Conservation (phyloP, 2,797 vertebrate species). For the Loris lydekkerianus region DNA sequence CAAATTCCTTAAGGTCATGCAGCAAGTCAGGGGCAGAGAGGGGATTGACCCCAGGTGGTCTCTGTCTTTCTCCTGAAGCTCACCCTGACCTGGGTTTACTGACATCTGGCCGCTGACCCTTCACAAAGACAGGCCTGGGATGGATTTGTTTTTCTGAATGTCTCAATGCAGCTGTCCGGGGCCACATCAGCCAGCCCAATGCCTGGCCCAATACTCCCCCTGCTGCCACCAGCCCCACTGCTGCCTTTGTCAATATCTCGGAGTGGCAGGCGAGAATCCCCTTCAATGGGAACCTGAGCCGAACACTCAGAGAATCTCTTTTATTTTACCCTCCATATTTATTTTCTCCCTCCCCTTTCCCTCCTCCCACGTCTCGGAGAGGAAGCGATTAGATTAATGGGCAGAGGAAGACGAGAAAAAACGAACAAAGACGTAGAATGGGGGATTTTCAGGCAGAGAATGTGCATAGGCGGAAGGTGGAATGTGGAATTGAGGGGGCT, state of each 20-base stretch:
- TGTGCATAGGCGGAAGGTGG: background rate
- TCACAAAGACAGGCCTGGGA: background rate
- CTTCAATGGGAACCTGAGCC: background rate
- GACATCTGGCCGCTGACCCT: background rate
- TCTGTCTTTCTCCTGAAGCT: background rate
- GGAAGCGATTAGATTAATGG: constrained; percentile 52
- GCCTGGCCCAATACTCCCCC: fast-evolving
- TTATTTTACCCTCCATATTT: background rate
- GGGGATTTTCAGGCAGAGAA: constrained; percentile 11
- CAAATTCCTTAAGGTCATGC: constrained; percentile 40
- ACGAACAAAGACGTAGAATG: constrained; percentile 52
- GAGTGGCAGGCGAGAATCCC: constrained; percentile 60
- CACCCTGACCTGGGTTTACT: background rate
- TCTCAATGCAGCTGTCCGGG: background rate
- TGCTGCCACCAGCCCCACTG: background rate
- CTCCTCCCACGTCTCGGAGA: background rate
- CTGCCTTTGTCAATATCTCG: constrained; percentile 53
- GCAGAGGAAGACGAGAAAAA: constrained; percentile 2
- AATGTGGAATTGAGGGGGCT: background rate
- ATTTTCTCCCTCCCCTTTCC: background rate
- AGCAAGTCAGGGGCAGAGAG: background rate
- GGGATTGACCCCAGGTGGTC: too few relatives aligned
- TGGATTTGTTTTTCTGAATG: constrained; percentile 37
- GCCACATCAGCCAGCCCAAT: fast-evolving
- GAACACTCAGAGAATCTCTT: background rate